Base-by-base conservation (phyloP, 1,140 invertebrate species). In the Calosoma granatense region DNA sequence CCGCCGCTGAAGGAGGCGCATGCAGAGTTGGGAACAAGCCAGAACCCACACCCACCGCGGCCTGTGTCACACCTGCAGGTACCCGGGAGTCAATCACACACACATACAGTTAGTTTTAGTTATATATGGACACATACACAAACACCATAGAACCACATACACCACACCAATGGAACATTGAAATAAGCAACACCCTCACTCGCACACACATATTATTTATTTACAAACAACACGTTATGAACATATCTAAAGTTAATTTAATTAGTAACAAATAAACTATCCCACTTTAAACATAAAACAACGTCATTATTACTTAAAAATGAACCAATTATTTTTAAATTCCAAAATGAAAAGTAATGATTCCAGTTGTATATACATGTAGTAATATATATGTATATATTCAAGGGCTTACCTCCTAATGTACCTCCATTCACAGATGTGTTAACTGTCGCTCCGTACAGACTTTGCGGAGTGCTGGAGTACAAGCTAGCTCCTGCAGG, bases 21-120 rank as follows among this genome's bases (percentile, higher is more conserved):
- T 72, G 61, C 75, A 78, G 65, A 74, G 73, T 65, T 74, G 77
- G 67, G 68, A 78, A 73, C 67, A 73, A 64, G 66, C 78, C 71
- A 69, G 76, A 65, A 64, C 74, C 71, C 60, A 72, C 72, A 70
- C 73, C 72, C 9, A 47, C 41, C 41, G 59, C 63, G 59, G 54
- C 57, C 62, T 71, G 71, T 57, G 70, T 69, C 58, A 71, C 71
- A 65, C 69, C 70, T 71, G 60, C 12, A 60, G 58, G 63, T 61
- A 64, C 63, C 60, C 59, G 57, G 60, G 56, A 62, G 59, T 62
- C 53, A 57, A 60, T 21, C 56, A 60, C 41, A 58, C 53, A 58
- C 20, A 56, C 39, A 53, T 22, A 20, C 14, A n/a, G 53, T 55
- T 63, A 63, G 58, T 60, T 59, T 59, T 43, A 57, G 39, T 57